Evolutionary conservation across 2,797 vertebrate genomes (phyloP).

Genomic region (Furcifer pardalis): DNA sequence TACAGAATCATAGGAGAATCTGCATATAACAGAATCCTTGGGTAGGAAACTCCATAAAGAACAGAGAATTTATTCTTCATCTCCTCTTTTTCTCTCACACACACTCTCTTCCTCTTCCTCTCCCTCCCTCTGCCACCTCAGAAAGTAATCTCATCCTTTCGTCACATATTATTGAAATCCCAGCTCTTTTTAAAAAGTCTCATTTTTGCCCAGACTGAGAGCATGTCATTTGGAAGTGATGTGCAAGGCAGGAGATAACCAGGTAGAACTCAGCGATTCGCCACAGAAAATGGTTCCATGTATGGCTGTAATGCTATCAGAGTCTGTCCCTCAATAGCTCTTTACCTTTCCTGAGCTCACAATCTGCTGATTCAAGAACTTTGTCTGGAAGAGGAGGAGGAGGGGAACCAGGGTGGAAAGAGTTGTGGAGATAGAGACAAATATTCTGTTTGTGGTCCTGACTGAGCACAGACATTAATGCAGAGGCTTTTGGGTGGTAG

Average conservation of each 20-base stretch:
- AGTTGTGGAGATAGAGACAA: slow-evolving; percentile 76
- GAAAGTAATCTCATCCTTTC: slow-evolving; percentile 84
- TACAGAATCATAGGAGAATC: slow-evolving; percentile 32
- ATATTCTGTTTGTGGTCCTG: slow-evolving; percentile 65
- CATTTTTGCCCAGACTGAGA: slow-evolving; percentile 84
- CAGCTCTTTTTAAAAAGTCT: slow-evolving; percentile 77
- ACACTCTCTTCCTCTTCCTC: slow-evolving; percentile 28
- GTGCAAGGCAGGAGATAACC: slow-evolving; percentile 86
- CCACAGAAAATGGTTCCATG: slow-evolving; percentile 85
- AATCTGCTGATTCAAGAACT: slow-evolving; percentile 85
- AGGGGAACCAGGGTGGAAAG: slow-evolving; percentile 67
- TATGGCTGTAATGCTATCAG: slow-evolving; percentile 84
- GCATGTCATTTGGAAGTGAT: slow-evolving; percentile 86
- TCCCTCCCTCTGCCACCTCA: slow-evolving; percentile 74
- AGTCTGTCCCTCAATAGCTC: slow-evolving; percentile 81
- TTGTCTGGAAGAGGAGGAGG: slow-evolving; percentile 67
- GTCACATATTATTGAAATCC: slow-evolving; percentile 86
- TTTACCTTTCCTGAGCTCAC: slow-evolving; percentile 77
- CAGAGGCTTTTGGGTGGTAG: slow-evolving; percentile 52
- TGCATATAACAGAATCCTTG: slow-evolving; percentile 50
- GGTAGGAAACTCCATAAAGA: slow-evolving; percentile 60
- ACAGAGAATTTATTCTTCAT: slow-evolving; percentile 68
- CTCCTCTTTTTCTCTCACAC: slow-evolving; percentile 34
- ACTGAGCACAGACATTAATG: slow-evolving; percentile 71
- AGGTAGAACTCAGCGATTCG: slow-evolving; percentile 85